Conservation (phyloP, 2,797 vertebrate species). For the Clarias fuscus region DNA sequence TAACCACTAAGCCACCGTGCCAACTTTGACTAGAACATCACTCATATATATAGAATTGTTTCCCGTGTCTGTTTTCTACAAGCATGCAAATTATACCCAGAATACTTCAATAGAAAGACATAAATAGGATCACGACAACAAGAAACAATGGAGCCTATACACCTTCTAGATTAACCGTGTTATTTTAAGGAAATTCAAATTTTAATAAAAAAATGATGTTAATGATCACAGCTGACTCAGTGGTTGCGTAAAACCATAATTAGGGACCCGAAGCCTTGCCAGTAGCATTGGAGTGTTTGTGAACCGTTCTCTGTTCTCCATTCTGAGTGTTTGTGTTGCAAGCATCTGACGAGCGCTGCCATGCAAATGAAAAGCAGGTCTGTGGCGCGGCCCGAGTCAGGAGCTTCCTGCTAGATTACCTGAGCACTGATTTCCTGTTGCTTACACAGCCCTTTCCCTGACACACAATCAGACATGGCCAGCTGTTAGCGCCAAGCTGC, state of each 20-base stretch:
- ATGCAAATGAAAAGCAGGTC: conserved; percentile 48
- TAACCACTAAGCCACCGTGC: no score
- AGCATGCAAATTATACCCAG: no score
- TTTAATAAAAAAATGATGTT: background rate
- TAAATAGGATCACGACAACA: no score
- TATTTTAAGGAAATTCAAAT: background rate
- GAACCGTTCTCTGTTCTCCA: conserved; percentile 12
- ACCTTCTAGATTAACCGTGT: background rate
- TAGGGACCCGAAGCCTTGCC: background rate
- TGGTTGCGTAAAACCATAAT: background rate
- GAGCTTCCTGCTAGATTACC: conserved; percentile 57
- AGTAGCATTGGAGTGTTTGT: background rate
- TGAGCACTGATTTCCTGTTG: conserved; percentile 56
- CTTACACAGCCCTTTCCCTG: conserved; percentile 56
- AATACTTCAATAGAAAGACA: no score
- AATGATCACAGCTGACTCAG: background rate
- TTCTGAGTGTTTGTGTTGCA: conserved; percentile 40
- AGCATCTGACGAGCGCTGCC: conserved; percentile 32
- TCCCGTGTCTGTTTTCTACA: no score
- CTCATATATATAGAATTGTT: no score
- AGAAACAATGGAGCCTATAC: background rate
- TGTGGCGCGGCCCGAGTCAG: conserved; percentile 13
- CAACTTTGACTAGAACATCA: no score
- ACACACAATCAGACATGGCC: conserved; percentile 50
- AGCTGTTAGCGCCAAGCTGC: conserved; percentile 23